Percentiles rank a stretch among this genome's conserved stretches.
phyloP scores from a whole-genome alignment of 2,888 invertebrate species.

The Odontothrips loti region DNA sequence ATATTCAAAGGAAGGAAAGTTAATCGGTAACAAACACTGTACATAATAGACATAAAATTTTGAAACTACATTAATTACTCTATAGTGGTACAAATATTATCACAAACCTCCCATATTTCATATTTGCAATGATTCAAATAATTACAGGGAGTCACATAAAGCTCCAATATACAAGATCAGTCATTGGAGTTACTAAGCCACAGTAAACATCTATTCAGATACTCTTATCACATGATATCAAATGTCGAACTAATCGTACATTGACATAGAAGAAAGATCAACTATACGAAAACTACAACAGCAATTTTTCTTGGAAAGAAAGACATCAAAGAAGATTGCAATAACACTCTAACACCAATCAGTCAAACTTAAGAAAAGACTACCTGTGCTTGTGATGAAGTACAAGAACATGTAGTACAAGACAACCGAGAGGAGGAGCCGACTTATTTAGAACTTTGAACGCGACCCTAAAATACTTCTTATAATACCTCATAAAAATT shows the following conservation, averaged over 20 bases:
- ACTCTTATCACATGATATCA: neutral
- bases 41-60: neutral
- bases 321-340: neutral
- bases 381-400: too few species aligned
- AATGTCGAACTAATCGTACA: neutral
- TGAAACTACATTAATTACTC: neutral
- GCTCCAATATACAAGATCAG: neutral
- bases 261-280: neutral
- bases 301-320: neutral
- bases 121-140: neutral
- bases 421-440: too few species aligned
- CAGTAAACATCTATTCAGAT: slow-evolving; percentile 6
- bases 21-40: neutral
- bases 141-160: neutral
- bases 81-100: slow-evolving; percentile 21
- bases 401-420: too few species aligned
- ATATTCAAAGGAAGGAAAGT: neutral
- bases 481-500: too few species aligned
- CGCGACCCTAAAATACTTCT: too few species aligned
- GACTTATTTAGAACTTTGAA: too few species aligned
- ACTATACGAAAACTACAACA: neutral
- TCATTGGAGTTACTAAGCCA: slow-evolving; percentile 15
- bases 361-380: neutral
- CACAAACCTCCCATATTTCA: neutral
- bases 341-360: neutral